These are phyloP conservation scores for Luehdorfia chinensis DNA, from an alignment of 1,140 invertebrate genomes.

Conservation along the genomic window DNA sequence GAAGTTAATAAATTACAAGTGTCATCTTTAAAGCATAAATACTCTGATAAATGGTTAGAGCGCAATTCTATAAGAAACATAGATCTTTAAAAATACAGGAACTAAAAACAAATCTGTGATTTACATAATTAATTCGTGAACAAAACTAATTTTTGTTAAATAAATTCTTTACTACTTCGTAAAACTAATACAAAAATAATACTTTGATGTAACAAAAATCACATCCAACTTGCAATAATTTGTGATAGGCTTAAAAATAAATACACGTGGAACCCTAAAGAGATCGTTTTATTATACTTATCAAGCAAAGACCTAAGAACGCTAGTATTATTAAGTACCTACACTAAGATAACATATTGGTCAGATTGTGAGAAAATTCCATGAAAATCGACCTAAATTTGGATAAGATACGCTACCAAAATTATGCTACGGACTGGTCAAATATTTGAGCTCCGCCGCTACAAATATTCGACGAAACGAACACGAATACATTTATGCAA, in stretches of 20 bases:
- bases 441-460: neutral
- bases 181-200: conserved; percentile 13
- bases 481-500: conserved; percentile 1
- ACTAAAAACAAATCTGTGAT: no score
- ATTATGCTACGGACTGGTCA: conserved; percentile 9
- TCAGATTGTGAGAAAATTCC: neutral
- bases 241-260: conserved; percentile 2
- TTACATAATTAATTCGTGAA: no score
- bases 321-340: conserved; percentile 15
- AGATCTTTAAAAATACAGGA: no score
- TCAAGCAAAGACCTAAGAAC: conserved; percentile 10
- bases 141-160: neutral
- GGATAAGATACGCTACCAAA: conserved; percentile 8
- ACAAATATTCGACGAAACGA: neutral
- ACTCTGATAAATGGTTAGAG: no score
- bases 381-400: conserved; percentile 1
- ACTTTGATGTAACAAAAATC: neutral
- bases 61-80: no score
- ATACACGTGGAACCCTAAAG: conserved; percentile 7
- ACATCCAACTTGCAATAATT: neutral
- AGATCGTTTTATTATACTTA: conserved; percentile 4
- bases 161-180: neutral
- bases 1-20: no score
- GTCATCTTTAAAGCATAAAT: no score
- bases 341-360: conserved; percentile 10